These are phyloP conservation scores for Cyphomyrmex costatus DNA, from an alignment of 1,140 invertebrate species.

Conservation along the genomic window DNA sequence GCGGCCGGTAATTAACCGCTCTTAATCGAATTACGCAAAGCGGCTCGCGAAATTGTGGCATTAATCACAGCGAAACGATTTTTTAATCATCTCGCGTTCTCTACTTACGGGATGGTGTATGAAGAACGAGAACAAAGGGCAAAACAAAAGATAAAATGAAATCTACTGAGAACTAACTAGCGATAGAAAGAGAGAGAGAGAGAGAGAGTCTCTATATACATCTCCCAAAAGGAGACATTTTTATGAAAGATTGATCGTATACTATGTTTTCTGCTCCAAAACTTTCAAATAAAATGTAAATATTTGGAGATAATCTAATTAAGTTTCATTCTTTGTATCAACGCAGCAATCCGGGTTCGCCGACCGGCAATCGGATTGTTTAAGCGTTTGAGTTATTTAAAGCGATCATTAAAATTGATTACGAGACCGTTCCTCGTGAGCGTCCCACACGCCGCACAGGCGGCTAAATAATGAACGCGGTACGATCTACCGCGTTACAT, in stretches of 20 bases:
- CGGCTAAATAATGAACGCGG: conserved; percentile 62
- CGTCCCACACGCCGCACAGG: conserved; percentile 57
- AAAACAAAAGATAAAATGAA: neutral
- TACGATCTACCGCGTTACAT: conserved; percentile 61
- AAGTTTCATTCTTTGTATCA: neutral
- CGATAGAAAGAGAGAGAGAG: no score
- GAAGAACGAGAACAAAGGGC: neutral
- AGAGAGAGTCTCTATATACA: no score
- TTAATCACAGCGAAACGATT: conserved; percentile 58
- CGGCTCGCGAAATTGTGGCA: conserved; percentile 68
- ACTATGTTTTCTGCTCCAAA: neutral
- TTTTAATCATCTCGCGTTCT: neutral
- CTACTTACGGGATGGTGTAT: neutral
- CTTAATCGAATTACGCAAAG: conserved; percentile 27
- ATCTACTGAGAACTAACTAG: neutral
- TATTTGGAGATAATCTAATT: neutral
- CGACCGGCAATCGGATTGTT: conserved; percentile 41
- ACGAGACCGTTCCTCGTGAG: conserved; percentile 57
- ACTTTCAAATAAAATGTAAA: neutral
- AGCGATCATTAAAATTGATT: conserved; percentile 72
- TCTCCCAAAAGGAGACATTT: neutral
- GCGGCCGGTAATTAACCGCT: conserved; percentile 53
- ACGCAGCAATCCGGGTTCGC: conserved; percentile 7
- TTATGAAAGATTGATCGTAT: neutral
- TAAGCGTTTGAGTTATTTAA: conserved; percentile 64